Conservation (phyloP, 2,797 vertebrate genomes). For the Gymnodraco acuticeps region DNA sequence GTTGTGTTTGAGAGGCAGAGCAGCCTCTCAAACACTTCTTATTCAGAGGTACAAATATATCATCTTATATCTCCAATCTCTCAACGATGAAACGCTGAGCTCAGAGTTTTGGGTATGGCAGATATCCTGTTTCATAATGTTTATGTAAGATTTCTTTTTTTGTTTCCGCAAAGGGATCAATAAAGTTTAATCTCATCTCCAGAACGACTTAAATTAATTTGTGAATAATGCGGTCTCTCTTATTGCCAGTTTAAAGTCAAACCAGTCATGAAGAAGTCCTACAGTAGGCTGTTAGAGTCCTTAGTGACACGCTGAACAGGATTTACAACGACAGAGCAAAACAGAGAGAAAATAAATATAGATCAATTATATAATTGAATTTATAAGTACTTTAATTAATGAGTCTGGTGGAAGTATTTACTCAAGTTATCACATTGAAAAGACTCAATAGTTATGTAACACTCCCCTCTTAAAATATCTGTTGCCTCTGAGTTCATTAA, state of each 20-base stretch:
- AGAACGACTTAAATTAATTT: background rate
- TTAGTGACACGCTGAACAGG: background rate
- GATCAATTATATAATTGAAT: too few species aligned
- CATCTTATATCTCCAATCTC: background rate
- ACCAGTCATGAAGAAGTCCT: background rate
- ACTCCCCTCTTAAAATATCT: background rate
- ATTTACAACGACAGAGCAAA: background rate
- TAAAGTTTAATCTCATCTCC: slow-evolving; percentile 4
- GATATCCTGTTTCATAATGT: slow-evolving; percentile 10
- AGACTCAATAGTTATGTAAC: background rate
- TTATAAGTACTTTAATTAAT: background rate
- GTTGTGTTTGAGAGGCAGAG: background rate
- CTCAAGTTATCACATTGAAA: background rate
- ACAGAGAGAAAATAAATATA: background rate
- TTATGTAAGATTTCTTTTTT: background rate
- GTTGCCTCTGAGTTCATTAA: background rate
- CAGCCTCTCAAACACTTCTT: too few species aligned
- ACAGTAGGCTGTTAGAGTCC: background rate
- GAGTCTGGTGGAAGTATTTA: background rate
- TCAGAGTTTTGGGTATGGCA: background rate
- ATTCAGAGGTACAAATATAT: too few species aligned
- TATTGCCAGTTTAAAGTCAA: background rate
- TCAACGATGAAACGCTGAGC: slow-evolving; percentile 7
- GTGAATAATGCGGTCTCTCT: background rate
- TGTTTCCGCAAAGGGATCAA: background rate